These are phyloP conservation scores for Oscheius sp. DNA, from an alignment of 2,888 invertebrate genomes.

Conservation along the genomic window DNA sequence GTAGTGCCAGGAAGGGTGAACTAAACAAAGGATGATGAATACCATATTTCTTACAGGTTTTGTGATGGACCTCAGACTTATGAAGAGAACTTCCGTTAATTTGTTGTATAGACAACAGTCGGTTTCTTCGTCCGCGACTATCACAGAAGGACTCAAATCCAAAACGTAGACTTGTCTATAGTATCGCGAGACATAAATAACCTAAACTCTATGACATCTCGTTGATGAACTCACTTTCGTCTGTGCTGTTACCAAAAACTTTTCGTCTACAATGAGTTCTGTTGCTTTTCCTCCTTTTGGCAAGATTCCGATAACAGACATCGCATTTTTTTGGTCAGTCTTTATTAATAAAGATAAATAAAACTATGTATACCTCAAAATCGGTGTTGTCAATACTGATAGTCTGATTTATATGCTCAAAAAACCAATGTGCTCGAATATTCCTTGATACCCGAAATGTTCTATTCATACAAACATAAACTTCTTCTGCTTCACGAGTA, in stretches of 20 bases:
- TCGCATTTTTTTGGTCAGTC: too few species aligned
- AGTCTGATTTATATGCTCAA: constrained; percentile 73
- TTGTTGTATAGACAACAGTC: too few species aligned
- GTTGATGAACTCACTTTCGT: constrained; percentile 50
- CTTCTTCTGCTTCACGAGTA: constrained; percentile 54
- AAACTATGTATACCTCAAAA: constrained; percentile 3
- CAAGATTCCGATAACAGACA: constrained; percentile 51
- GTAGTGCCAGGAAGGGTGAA: constrained; percentile 79
- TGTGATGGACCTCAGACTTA: constrained; percentile 70
- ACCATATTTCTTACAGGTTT: constrained; percentile 69
- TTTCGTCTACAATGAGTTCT: constrained; percentile 39
- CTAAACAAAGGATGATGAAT: constrained; percentile 72
- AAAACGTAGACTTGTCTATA: constrained; percentile 82
- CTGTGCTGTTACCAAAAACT: constrained; percentile 42
- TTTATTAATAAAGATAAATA: too few species aligned
- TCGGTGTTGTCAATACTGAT: constrained; percentile 38
- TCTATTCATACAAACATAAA: constrained; percentile 61
- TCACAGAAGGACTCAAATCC: constrained; percentile 82
- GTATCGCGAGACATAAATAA: constrained; percentile 79
- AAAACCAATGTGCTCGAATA: constrained; percentile 81
- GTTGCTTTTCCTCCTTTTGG: constrained; percentile 35
- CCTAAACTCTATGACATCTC: constrained; percentile 70
- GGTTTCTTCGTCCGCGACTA: constrained; percentile 76
- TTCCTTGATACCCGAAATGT: constrained; percentile 80
- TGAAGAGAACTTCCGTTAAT: too few species aligned